Evolutionary conservation across 2,888 invertebrate species (phyloP).

Genomic region (Hirtodrosophila cameraria): DNA sequence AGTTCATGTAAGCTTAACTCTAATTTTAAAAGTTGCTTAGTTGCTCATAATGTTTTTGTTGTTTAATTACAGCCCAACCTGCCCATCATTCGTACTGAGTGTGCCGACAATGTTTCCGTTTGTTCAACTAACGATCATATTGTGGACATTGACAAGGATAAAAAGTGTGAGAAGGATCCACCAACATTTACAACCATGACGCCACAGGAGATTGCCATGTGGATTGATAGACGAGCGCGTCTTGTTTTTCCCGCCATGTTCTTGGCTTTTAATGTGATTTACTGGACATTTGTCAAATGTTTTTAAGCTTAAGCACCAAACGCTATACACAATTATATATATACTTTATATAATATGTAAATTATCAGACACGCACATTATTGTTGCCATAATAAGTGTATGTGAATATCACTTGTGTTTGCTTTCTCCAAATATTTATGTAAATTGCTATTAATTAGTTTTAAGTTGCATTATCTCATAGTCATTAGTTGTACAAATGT

Average conservation of each 20-base stretch:
- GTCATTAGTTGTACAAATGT: constrained; percentile 69
- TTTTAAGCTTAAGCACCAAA: constrained; percentile 50
- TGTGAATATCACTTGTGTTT: constrained; percentile 54
- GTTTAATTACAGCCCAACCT: constrained; percentile 58
- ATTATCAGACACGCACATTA: constrained; percentile 6
- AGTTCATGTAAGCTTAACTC: constrained; percentile 73
- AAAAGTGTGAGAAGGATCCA: constrained; percentile 61
- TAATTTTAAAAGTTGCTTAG: rapidly evolving
- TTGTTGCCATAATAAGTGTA: constrained; percentile 35
- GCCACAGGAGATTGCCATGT: constrained; percentile 82
- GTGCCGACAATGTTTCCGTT: constrained; percentile 74
- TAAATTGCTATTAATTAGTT: constrained; percentile 61
- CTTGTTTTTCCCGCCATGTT: constrained; percentile 80
- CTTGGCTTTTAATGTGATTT: constrained; percentile 77
- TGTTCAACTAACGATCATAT: constrained; percentile 70
- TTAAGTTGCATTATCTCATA: constrained; percentile 73
- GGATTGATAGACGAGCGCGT: constrained; percentile 80
- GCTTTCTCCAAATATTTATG: constrained; percentile 48
- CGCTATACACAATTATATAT: constrained; percentile 1
- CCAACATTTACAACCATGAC: constrained; percentile 82
- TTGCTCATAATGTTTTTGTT: background rate
- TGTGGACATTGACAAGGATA: constrained; percentile 74
- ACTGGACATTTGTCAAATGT: constrained; percentile 82
- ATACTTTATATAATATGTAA: too few relatives aligned
- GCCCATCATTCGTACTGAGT: constrained; percentile 81